phyloP scores from a whole-genome alignment of 2,888 invertebrate species.

The Allophyes oxyacanthae region DNA sequence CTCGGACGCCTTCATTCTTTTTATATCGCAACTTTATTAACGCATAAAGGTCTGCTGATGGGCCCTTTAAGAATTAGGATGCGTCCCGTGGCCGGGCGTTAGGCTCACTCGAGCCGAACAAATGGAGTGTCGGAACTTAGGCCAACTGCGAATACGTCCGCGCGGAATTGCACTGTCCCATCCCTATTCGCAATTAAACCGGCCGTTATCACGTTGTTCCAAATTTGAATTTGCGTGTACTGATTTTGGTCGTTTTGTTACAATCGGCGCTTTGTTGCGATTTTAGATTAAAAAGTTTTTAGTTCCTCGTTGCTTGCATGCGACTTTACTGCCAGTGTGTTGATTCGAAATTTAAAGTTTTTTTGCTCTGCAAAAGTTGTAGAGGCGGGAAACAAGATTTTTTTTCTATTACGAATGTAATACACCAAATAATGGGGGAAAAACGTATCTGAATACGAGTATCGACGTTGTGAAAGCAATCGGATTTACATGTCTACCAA shows the following conservation, averaged over 20 bases:
- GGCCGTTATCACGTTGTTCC: conserved; percentile 77
- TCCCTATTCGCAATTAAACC: conserved; percentile 81
- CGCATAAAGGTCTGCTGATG: conserved; percentile 89
- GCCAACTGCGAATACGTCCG: conserved; percentile 64
- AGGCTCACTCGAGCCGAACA: conserved; percentile 82
- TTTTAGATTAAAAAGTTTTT: conserved; percentile 54
- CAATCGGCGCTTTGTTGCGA: conserved; percentile 55
- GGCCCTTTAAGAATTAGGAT: conserved; percentile 88
- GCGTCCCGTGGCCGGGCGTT: conserved; percentile 81
- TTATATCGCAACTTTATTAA: conserved; percentile 90
- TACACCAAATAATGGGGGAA: conserved; percentile 80
- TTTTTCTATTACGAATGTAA: conserved; percentile 82
- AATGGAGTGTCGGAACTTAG: conserved; percentile 84
- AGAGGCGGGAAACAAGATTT: conserved; percentile 30
- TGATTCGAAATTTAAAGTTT: conserved; percentile 24
- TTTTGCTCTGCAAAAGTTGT: conserved; percentile 23
- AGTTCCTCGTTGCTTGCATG: conserved; percentile 21
- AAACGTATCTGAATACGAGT: conserved; percentile 76
- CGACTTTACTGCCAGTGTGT: conserved; percentile 23
- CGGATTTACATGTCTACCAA: conserved; percentile 88
- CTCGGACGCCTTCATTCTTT: conserved; percentile 88
- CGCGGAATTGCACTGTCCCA: conserved; percentile 65
- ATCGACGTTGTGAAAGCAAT: conserved; percentile 83
- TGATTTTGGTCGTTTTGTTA: conserved; percentile 59
- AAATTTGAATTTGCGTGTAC: conserved; percentile 78